These are phyloP conservation scores for Halcyon smyrnensis DNA, from an alignment of 2,797 vertebrate species.

Conservation along the genomic window DNA sequence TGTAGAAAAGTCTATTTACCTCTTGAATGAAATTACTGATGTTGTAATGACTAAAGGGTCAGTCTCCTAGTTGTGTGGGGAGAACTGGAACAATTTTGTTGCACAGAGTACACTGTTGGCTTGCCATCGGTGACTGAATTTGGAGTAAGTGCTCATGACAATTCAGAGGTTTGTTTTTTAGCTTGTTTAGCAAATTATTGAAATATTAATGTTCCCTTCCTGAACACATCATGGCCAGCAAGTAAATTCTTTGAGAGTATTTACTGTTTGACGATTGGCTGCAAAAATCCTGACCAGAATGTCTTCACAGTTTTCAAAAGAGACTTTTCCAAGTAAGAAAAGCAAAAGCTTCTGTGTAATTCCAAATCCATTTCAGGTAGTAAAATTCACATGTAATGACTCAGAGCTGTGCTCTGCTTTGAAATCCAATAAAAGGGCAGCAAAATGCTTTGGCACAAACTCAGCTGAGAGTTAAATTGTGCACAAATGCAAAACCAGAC, in stretches of 20 bases:
- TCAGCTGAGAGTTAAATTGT: neutral
- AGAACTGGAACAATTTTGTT: neutral
- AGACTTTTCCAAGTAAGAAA: conserved; percentile 67
- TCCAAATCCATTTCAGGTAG: conserved; percentile 42
- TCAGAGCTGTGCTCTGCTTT: neutral
- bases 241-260: neutral
- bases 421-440: neutral
- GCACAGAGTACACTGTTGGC: neutral
- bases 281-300: conserved; percentile 35
- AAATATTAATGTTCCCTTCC: neutral
- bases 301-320: neutral
- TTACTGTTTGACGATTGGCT: conserved; percentile 11
- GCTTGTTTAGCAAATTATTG: neutral
- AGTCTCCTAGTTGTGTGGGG: neutral
- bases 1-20: neutral
- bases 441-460: neutral
- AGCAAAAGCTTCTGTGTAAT: conserved; percentile 43
- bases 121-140: neutral
- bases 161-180: neutral
- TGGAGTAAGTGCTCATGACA: neutral
- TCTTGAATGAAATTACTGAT: neutral
- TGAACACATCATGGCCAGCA: neutral
- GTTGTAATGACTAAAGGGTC: neutral
- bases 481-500: neutral
- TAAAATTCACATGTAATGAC: neutral